Conservation (phyloP, 2,888 invertebrate genomes). For the Callyntrura guangdongensis region DNA sequence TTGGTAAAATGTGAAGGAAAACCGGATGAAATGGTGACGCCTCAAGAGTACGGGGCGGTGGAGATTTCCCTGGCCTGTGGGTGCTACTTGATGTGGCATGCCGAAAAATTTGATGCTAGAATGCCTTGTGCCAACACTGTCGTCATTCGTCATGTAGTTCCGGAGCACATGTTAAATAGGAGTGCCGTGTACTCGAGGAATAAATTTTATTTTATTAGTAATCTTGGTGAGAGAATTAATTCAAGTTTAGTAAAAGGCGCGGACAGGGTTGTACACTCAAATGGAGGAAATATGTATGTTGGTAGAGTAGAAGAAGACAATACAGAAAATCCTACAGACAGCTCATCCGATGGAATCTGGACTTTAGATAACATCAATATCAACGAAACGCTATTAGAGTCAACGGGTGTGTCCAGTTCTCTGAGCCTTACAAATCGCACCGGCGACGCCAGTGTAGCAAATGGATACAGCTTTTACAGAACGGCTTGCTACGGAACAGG, state of each 20-base stretch:
- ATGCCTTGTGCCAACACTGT: slow-evolving; percentile 77
- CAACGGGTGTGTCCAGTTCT: not conserved
- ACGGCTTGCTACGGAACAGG: slow-evolving; percentile 1
- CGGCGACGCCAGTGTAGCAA: not conserved
- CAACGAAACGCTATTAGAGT: slow-evolving; percentile 14
- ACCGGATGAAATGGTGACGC: slow-evolving; percentile 79
- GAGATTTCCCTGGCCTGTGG: slow-evolving; percentile 81
- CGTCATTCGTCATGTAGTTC: slow-evolving; percentile 79
- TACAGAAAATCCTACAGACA: not conserved
- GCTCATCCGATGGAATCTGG: not conserved
- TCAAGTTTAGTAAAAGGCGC: slow-evolving; percentile 43
- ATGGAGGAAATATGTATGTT: not conserved
- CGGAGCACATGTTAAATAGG: slow-evolving; percentile 79
- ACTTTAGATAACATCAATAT: not conserved
- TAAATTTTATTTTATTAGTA: slow-evolving; percentile 62
- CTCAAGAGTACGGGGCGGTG: slow-evolving; percentile 80
- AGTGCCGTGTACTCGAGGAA: slow-evolving; percentile 40
- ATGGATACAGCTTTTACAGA: slow-evolving; percentile 43
- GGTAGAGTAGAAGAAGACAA: not conserved
- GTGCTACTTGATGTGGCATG: slow-evolving; percentile 80
- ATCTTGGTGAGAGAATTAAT: slow-evolving; percentile 64
- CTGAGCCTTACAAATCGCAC: slow-evolving; percentile 27
- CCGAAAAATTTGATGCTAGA: slow-evolving; percentile 74
- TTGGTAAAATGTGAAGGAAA: slow-evolving; percentile 82
- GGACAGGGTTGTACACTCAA: not conserved